These are phyloP conservation scores for Enoplosus armatus DNA, from an alignment of 2,797 vertebrate genomes.

Conservation along the genomic window DNA sequence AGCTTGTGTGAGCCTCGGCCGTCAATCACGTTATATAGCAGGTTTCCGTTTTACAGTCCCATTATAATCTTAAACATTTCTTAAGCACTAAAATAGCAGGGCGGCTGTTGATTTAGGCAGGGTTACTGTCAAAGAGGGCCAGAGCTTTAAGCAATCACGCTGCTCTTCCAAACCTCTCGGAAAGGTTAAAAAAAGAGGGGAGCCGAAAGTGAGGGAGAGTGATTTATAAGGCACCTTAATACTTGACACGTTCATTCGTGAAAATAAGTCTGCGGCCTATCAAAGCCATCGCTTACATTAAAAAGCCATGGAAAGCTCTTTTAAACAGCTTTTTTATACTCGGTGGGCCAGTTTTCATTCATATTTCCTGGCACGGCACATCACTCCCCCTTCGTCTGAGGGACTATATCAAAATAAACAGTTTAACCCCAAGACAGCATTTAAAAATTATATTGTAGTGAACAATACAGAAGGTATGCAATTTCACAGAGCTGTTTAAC, in stretches of 20 bases:
- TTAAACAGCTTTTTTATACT: constrained; percentile 57
- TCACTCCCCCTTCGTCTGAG: constrained; percentile 47
- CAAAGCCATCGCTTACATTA: constrained; percentile 71
- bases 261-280: constrained; percentile 79
- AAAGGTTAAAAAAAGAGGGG: constrained; percentile 49
- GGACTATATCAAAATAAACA: constrained; percentile 76
- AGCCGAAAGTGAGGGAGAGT: constrained; percentile 46
- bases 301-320: constrained; percentile 70
- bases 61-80: constrained; percentile 71
- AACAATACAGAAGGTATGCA: constrained; percentile 50
- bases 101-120: constrained; percentile 74
- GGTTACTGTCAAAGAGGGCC: constrained; percentile 57
- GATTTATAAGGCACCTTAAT: constrained; percentile 80
- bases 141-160: constrained; percentile 63
- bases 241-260: constrained; percentile 77
- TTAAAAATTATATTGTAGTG: constrained; percentile 46
- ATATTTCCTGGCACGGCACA: constrained; percentile 76
- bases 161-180: constrained; percentile 60
- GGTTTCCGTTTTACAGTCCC: constrained; percentile 70
- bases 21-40: constrained; percentile 70
- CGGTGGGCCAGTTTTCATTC: constrained; percentile 72
- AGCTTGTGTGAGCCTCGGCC: constrained; percentile 38
- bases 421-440: constrained; percentile 49
- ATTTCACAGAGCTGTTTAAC: constrained; percentile 53
- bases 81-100: constrained; percentile 68